Conservation (phyloP, 2,888 invertebrate species). For the Zonitis immaculata region DNA sequence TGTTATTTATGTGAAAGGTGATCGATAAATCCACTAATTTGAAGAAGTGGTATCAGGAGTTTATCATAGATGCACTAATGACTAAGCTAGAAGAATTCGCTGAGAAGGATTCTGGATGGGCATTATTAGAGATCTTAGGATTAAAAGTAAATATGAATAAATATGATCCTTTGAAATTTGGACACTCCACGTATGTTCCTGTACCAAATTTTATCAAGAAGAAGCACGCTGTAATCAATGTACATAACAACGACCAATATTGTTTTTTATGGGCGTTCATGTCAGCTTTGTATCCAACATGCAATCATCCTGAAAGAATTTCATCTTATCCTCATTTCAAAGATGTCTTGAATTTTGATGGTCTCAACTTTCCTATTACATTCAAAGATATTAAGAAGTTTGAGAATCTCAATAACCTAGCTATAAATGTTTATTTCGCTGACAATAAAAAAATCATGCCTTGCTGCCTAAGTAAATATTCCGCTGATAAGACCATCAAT, state of each 20-base stretch:
- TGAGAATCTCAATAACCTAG: conserved; percentile 28
- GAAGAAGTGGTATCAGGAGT: conserved; percentile 1
- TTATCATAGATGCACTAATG: conserved; percentile 18
- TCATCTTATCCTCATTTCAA: conserved; percentile 27
- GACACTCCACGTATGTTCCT: conserved; percentile 26
- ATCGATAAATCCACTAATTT: conserved; percentile 10
- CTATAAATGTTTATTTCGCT: conserved; percentile 24
- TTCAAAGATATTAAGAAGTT: conserved; percentile 13
- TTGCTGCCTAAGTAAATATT: conserved; percentile 10
- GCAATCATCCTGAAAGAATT: conserved; percentile 12
- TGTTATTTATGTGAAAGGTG: no score
- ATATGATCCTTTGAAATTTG: conserved; percentile 22
- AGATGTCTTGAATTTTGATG: conserved; percentile 24
- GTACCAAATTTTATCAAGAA: conserved; percentile 22
- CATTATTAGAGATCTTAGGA: no score
- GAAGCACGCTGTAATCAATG: conserved; percentile 28
- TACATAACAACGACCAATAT: conserved; percentile 28
- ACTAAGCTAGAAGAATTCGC: conserved; percentile 26
- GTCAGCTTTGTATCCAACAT: conserved; percentile 24
- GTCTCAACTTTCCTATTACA: conserved; percentile 28
- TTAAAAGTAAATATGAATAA: conserved; percentile 25
- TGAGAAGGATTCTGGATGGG: no score
- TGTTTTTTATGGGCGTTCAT: conserved; percentile 31
- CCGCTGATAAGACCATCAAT: conserved; percentile 16
- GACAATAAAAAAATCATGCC: background rate